Evolutionary conservation across 2,888 invertebrate genomes (phyloP), one percentile per base, ranked within the genome.

Genomic region (Chaetogeoica ovagalla): DNA sequence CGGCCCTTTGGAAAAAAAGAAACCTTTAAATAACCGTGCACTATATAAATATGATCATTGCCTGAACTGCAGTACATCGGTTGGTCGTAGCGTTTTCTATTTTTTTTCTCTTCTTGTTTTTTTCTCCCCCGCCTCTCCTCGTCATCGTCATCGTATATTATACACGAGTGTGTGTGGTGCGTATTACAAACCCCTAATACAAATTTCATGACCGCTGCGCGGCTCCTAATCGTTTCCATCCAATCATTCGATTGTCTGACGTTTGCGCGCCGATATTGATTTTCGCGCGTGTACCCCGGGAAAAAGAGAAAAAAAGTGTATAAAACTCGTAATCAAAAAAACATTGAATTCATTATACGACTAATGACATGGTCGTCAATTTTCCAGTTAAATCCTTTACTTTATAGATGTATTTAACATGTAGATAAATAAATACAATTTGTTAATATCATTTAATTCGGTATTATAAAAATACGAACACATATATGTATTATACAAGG

Each of bases 41-140:
- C 30, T 30, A 63, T 79, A 79, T 79, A 79, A 79, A 79, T 79
- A 79, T 79, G 79, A 79, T 79, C 79, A 79, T 79, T 79, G 79
- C 79, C 63, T 37, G 69, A 60, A 62, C 77, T 21, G 59, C 17
- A 43, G 48, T 39, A n/a, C 37, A 62, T 69, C 62, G 77, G 7
- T 17, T n/a, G n/a, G 57, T 37, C 39, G 19, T 57, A 13, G 39
- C 15, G 57, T 68, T 68, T 76, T 59, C 66, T 76, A 59, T 76
- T 76, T 68, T 76, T n/a, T 68, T 57, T 66, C 66, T 68, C 48
- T 30, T 76, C 39, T 21, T 62, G 21, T 59, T 59, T 57, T 70
- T 70, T 55, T 65, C 21, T 15, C 13, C 21, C n/a, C n/a, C n/a
- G n/a, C n/a, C 13, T 57, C 23, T 60, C 57, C 55, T 68, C 59